Evolutionary conservation across 2,888 invertebrate species (phyloP), one percentile per base, ranked within the genome.

Genomic region (Chloroclystis v-ata): DNA sequence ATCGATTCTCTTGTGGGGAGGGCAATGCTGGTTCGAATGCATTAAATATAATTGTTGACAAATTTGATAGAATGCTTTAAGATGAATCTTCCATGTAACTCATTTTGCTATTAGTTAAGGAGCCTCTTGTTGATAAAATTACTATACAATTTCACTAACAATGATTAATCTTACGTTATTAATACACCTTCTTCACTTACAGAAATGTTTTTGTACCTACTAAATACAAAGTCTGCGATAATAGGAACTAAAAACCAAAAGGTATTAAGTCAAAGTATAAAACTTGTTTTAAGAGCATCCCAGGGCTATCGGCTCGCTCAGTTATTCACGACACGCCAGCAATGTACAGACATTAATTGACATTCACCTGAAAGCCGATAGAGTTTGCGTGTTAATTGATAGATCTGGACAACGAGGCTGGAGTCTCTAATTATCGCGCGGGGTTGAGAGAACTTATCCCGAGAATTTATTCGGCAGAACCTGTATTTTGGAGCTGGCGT

Each of bases 361-460:
- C 76, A 70, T 77, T 76, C 69, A 78, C 70, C 75, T 78, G 73
- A 76, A 79, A 75, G 69, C 70, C 72, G 69, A 78, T 75, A 67
- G 74, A 76, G 75, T 80, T 77, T 67, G 68, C 64, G 69, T 72
- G 72, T 71, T 81, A 82, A 82, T 80, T 83, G 77, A 82, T 79
- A 78, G 74, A 80, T 79, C 74, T 75, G 69, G 72, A 72, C 70
- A 69, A 67, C 57, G 61, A 63, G 66, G 65, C 63, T 54, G 56
- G 50, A 59, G 48, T 52, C 53, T 50, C 49, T 56, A 61, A 63
- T 69, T 63, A 64, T 62, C 38, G n/a, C n/a, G n/a, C n/a, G 49
- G 37, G 52, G 55, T 60, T 14, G 11, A 10, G 20, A 8, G 20
- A 10, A 63, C 56, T 60, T 56, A 29, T 43, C 55, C 47, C 3